Evolutionary conservation across 1,140 invertebrate species (phyloP), one percentile per base, ranked within the genome.

Genomic region (Aplysia californica): DNA sequence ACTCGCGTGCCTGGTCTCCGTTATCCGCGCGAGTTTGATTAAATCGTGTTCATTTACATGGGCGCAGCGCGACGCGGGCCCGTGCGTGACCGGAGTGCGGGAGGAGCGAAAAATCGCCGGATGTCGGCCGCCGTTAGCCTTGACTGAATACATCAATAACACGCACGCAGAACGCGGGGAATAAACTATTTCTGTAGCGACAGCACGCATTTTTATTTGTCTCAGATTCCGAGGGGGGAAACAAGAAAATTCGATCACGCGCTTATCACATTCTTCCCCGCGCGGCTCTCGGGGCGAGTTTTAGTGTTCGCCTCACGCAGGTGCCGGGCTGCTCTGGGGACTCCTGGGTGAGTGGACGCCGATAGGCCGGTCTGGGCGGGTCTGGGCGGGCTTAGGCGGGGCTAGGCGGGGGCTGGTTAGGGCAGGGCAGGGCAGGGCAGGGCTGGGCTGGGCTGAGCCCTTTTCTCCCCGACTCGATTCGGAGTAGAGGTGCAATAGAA

Each of bases 11-110:
- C 56, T 21, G 39, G 64, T 64, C 18, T 66, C 68, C 67, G 75
- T 77, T 77, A 79, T 71, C 65, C 74, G 56, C 55, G 65, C 66
- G 44, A 55, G 65, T 71, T 65, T 83, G 77, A 83, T 83, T 81
- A 83, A 81, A 77, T 80, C 67, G 75, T 79, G 69, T 79, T 79
- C 72, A 78, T 78, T 81, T 83, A 78, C 82, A 79, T 83, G n/a
- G 82, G 76, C 65, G 73, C 2, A 3, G 10, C 77, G 76, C 75
- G 77, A 78, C 73, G 65, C 70, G 50, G 76, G 71, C 23, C 73
- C 39, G 66, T 81, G 79, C 82, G 82, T 83, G 79, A 82, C 76
- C 59, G 23, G 61, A 50, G 41, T 65, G 41, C 69, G n/a, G 41
- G 64, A 78, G 58, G 33, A 71, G 76, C 76, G 70, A 78, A 65